Evolutionary conservation across 2,113 vertebrate genomes (phyloP).

Genomic region (Castor canadensis): DNA sequence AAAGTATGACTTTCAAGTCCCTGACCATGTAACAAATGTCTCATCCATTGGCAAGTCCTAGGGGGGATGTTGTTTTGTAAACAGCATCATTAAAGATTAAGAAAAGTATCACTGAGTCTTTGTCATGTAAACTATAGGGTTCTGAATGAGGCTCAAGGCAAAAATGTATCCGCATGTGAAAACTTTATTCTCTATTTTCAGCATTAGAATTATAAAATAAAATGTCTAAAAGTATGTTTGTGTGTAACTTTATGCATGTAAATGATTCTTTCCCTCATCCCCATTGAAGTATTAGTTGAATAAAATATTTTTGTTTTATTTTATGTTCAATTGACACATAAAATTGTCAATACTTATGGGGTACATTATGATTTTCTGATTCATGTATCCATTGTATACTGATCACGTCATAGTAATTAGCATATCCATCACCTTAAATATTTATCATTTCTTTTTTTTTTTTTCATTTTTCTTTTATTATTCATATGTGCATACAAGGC

Average conservation of each 20-base stretch:
- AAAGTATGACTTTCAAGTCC: constrained; percentile 5
- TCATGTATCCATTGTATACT: neutral
- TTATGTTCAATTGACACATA: neutral
- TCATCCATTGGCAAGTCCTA: constrained; percentile 37
- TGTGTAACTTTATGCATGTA: neutral
- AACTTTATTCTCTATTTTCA: constrained; percentile 44
- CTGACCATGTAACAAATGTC: neutral
- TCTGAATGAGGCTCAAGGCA: neutral
- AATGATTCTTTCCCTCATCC: neutral
- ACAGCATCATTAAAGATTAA: constrained; percentile 60
- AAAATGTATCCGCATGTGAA: constrained; percentile 3
- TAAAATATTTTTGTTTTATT: neutral
- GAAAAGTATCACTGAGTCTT: constrained; percentile 45
- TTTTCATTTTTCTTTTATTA: no score
- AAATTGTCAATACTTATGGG: neutral
- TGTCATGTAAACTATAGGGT: constrained; percentile 1
- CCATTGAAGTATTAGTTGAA: neutral
- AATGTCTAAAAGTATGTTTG: constrained; percentile 2
- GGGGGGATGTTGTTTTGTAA: constrained; percentile 52
- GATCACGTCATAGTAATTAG: neutral
- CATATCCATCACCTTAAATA: neutral
- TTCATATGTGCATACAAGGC: no score
- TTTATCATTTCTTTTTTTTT: neutral
- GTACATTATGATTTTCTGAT: neutral
- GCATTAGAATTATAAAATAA: neutral